A percentile compares a stretch with the other conserved stretches of the same genome.
Conservation (phyloP, 2,888 invertebrate genomes). For the Exephanes ischioxanthus region DNA sequence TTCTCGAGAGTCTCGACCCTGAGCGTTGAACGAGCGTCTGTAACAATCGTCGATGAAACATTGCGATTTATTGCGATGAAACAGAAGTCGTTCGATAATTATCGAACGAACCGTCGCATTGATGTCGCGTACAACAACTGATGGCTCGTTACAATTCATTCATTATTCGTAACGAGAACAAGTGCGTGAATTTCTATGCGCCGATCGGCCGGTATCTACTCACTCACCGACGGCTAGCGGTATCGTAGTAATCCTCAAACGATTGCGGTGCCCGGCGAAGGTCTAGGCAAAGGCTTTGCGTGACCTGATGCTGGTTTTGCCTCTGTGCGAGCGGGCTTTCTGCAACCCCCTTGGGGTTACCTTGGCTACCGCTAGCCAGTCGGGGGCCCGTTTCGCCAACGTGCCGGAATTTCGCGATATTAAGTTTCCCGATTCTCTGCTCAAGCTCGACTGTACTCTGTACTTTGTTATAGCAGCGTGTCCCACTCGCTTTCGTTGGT, state of each 20-base stretch:
- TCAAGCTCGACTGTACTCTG: neutral
- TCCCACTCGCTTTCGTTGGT: slow-evolving; percentile 23
- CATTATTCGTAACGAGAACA: neutral
- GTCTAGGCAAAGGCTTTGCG: slow-evolving; percentile 16
- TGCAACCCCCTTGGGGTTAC: slow-evolving; percentile 35
- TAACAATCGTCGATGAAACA: slow-evolving; percentile 50
- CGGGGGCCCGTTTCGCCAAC: slow-evolving; percentile 32
- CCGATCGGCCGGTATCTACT: neutral
- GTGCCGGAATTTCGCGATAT: slow-evolving; percentile 58
- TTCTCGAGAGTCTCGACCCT: slow-evolving; percentile 42
- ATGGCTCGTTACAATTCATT: neutral
- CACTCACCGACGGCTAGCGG: neutral
- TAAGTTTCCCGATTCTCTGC: slow-evolving; percentile 52
- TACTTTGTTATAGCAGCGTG: slow-evolving; percentile 27
- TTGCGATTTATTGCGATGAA: slow-evolving; percentile 37
- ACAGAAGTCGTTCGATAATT: slow-evolving; percentile 28
- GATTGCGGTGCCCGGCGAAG: slow-evolving; percentile 20
- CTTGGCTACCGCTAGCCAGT: slow-evolving; percentile 47
- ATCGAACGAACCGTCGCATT: slow-evolving; percentile 1
- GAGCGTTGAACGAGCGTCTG: slow-evolving; percentile 26
- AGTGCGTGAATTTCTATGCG: neutral
- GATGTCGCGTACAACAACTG: neutral
- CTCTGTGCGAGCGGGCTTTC: slow-evolving; percentile 27
- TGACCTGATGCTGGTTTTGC: slow-evolving; percentile 17
- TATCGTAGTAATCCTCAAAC: slow-evolving; percentile 14